Evolutionary conservation across 2,888 invertebrate species (phyloP), one percentile per base, ranked within the genome.

Genomic region (Cataglyphis livida): DNA sequence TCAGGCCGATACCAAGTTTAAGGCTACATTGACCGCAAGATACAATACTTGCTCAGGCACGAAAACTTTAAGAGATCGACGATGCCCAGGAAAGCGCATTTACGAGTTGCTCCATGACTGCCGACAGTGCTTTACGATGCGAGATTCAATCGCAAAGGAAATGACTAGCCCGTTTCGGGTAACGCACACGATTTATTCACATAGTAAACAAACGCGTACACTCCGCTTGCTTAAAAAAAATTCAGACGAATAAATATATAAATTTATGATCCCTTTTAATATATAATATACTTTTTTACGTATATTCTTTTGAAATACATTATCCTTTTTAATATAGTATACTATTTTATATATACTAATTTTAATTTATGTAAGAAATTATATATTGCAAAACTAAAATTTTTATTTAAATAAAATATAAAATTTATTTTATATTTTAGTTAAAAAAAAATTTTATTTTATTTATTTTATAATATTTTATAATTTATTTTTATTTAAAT

Each of bases 81-180:
- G 54, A 57, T 65, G 54, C n/a, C 48, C 61, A 70, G 28, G 18
- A 70, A 78, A 78, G 70, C 54, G 76, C 70, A 78, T 70, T 78
- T 78, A 70, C 78, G 57, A 78, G 78, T 70, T 78, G 57, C 70
- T 78, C 32, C 18, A 41, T 41, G 21, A 68, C 7, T 25, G 54
- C 68, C 70, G 57, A 78, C 70, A 57, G 57, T 57, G 44, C 32
- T 68, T 78, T 70, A 78, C 70, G 41, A 57, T 28, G 41, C 21
- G 32, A 78, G 78, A 78, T 78, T 78, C 71, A 78, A 78, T 78
- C 70, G 57, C 70, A 41, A 78, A 78, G 57, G 41, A 78, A 76
- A 76, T 76, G 41, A 78, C 78, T 78, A 59, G 78, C 15, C 32
- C 44, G 7, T 78, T 68, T 70, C 70, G 10, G 9, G 59, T 70